Evolutionary conservation across 2,888 invertebrate species (phyloP).

Genomic region (Drosophila bunnanda): DNA sequence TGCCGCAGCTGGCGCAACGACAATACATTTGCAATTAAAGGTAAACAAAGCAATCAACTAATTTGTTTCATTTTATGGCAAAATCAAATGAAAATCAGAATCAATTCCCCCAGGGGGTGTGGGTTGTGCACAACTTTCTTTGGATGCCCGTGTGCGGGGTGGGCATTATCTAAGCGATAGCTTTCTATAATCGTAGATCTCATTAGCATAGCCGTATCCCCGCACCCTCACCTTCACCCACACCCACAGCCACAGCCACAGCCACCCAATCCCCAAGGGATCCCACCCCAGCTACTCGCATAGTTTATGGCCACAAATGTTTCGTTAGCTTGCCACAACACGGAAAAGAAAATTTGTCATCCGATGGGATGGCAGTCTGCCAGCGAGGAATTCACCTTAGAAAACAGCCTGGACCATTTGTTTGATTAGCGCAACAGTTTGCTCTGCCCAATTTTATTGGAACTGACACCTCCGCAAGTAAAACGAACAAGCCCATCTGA

Average conservation of each 20-base stretch:
- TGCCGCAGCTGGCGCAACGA: constrained; percentile 61
- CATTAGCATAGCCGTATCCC: constrained; percentile 50
- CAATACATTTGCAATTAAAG: constrained; percentile 51
- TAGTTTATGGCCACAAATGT: constrained; percentile 56
- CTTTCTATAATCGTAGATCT: constrained; percentile 43
- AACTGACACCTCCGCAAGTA: constrained; percentile 53
- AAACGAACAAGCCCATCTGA: constrained; percentile 6
- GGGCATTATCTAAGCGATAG: constrained; percentile 36
- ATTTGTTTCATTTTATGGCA: constrained; percentile 75
- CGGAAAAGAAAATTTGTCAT: constrained; percentile 61
- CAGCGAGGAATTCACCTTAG: constrained; percentile 49
- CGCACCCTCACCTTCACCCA: constrained; percentile 11
- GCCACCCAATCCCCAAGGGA: constrained; percentile 9
- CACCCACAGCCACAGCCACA: constrained; percentile 1
- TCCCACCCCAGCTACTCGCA: neutral
- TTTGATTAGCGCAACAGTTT: constrained; percentile 59
- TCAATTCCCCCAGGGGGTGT: constrained; percentile 54
- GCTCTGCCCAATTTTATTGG: constrained; percentile 36
- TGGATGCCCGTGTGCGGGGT: constrained; percentile 27
- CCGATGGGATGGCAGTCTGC: constrained; percentile 54
- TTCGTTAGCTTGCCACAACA: constrained; percentile 54
- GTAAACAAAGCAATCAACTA: constrained; percentile 51
- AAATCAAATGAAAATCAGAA: constrained; percentile 65
- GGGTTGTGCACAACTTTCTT: constrained; percentile 67
- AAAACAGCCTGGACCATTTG: constrained; percentile 38